phyloP scores from a whole-genome alignment of 2,113 vertebrate species.

The Phoenicopterus ruber region DNA sequence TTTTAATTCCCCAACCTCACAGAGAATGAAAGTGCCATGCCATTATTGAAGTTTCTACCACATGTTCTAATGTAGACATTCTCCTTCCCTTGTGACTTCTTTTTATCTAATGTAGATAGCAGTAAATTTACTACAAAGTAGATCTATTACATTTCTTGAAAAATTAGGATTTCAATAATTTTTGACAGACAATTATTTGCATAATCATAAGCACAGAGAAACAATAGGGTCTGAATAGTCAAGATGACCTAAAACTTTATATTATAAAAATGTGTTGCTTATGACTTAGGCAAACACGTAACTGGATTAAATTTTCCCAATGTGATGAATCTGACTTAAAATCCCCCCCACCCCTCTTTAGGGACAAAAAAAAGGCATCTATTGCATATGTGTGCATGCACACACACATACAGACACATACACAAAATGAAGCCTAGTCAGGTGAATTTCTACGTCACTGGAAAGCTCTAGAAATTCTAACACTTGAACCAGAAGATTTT shows the following conservation, averaged over 20 bases:
- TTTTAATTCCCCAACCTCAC: not conserved
- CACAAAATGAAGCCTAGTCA: not conserved
- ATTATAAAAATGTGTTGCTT: not conserved
- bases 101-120: not conserved
- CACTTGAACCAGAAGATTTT: not conserved
- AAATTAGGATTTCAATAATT: not conserved
- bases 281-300: not conserved
- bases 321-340: not conserved
- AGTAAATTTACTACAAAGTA: not conserved
- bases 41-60: not conserved
- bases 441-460: not conserved
- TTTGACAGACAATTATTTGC: not conserved
- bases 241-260: not conserved
- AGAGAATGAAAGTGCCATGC: not conserved
- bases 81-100: not conserved
- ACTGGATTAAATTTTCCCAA: not conserved
- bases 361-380: not conserved
- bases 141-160: not conserved
- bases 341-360: not conserved
- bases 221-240: not conserved
- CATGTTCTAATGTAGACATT: not conserved
- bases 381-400: not conserved
- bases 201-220: not conserved
- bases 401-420: fast-evolving
- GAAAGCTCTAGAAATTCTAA: not conserved